These are phyloP conservation scores for Nasonovia ribisnigri DNA, from an alignment of 2,888 invertebrate species.

Conservation along the genomic window DNA sequence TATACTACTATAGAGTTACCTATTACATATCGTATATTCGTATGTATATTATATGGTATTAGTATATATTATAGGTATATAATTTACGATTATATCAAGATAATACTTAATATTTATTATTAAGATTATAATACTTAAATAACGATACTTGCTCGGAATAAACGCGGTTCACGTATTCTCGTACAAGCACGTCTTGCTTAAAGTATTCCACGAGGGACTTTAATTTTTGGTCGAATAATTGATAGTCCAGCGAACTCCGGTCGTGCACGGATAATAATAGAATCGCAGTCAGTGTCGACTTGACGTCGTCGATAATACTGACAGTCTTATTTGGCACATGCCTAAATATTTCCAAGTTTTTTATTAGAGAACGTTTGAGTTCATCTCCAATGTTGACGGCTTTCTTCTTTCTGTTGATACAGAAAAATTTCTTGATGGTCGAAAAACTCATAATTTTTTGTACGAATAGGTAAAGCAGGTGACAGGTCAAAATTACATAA, in stretches of 20 bases:
- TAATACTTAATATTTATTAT: background rate
- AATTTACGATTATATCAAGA: background rate
- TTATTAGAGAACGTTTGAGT: background rate
- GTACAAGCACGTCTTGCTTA: background rate
- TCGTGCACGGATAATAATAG: background rate
- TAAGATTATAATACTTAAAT: background rate
- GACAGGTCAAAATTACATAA: no score
- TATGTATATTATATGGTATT: background rate
- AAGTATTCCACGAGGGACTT: constrained; percentile 3
- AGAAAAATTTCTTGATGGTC: constrained; percentile 9
- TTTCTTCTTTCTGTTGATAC: background rate
- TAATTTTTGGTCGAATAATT: background rate
- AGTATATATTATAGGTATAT: background rate
- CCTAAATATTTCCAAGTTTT: constrained; percentile 29
- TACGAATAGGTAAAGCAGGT: background rate
- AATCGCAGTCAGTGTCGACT: background rate
- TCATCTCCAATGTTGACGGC: background rate
- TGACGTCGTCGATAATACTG: background rate
- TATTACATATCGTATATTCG: background rate
- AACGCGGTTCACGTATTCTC: background rate
- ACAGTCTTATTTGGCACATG: background rate
- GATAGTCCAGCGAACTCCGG: background rate
- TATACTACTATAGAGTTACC: background rate
- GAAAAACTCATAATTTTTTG: background rate
- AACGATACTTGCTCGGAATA: constrained; percentile 12